Base-by-base conservation (phyloP, 2,888 invertebrate genomes). In the Oligia fasciuncula region DNA sequence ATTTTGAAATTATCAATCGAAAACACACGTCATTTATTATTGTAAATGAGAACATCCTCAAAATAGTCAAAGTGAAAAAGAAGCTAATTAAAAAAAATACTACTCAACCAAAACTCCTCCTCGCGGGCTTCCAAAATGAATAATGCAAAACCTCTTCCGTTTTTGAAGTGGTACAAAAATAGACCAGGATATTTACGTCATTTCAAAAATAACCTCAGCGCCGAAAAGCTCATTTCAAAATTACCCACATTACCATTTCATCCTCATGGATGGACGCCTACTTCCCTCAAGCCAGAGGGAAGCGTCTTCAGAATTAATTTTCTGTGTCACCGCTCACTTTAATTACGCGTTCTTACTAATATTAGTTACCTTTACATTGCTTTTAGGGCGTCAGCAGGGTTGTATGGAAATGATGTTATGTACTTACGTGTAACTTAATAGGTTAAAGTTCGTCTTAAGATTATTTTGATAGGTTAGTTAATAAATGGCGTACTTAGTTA, bases 281-380 rank as follows among this genome's bases (percentile, higher is more conserved):
- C 67, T 35, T 60, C 74, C 49, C 71, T 19, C 81, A 74, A 76
- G 63, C 72, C 43, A 76, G 66, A 86, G 69, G 76, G 81, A 87
- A 86, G 83, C 88, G 90, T 89, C 92, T 91, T 88, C 87, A 81
- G 90, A 92, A 94, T 94, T 93, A 93, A 94, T 94, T 94, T 94
- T 94, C 93, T 92, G 90, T 93, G 92, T 93, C 94, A 87, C 91
- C 90, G 93, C 92, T 85, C 87, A 89, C 91, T 91, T 90, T 93
- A 93, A 94, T 94, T 93, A 92, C 90, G 71, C 86, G 88, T 88
- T 91, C 74, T 71, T 65, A 76, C 76, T 86, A 40, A 63, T 79
- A 85, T 80, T 69, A 81, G 75, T 77, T 77, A 76, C 76, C 70
- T 78, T 85, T 62, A 68, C 57, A 71, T 69, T 49, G 85, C 63